Percentiles rank a stretch among this genome's conserved stretches.
phyloP scores from a whole-genome alignment of 2,888 invertebrate genomes.

The Leucozona laternaria region DNA sequence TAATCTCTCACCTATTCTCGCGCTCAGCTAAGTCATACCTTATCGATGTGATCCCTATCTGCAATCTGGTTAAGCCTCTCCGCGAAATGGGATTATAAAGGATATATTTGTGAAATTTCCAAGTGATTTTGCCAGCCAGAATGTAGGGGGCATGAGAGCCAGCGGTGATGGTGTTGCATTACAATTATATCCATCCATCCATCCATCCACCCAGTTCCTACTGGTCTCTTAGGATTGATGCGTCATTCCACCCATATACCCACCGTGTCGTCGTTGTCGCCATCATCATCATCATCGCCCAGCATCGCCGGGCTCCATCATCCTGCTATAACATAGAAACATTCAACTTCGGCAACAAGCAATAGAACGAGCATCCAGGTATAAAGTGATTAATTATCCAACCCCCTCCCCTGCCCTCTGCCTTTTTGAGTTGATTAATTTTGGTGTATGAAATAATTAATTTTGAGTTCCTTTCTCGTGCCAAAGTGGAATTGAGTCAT shows the following conservation, averaged over 20 bases:
- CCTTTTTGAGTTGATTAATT: slow-evolving; percentile 75
- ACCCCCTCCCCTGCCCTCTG: slow-evolving; percentile 35
- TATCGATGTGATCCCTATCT: slow-evolving; percentile 58
- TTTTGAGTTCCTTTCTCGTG: slow-evolving; percentile 71
- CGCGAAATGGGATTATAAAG: slow-evolving; percentile 60
- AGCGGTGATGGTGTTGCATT: slow-evolving; percentile 48
- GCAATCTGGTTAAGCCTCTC: slow-evolving; percentile 54
- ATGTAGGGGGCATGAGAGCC: neutral
- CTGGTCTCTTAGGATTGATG: slow-evolving; percentile 15
- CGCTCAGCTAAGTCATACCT: slow-evolving; percentile 35
- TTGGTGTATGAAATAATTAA: slow-evolving; percentile 76
- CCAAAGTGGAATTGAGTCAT: slow-evolving; percentile 74
- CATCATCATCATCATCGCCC: slow-evolving; percentile 11
- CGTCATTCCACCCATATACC: slow-evolving; percentile 32
- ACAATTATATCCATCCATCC: slow-evolving; percentile 31
- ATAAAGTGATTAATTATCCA: slow-evolving; percentile 69
- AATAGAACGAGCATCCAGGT: slow-evolving; percentile 51
- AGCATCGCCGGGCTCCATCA: slow-evolving; percentile 6
- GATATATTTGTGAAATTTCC: slow-evolving; percentile 65
- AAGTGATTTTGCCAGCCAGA: slow-evolving; percentile 59
- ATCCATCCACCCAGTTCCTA: neutral
- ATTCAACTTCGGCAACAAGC: slow-evolving; percentile 19
- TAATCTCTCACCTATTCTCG: slow-evolving; percentile 66
- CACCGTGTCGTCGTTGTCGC: neutral
- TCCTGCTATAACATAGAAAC: neutral